These are phyloP conservation scores for Microctenopoma stevenorrisi DNA, from an alignment of 2,797 vertebrate species.

Conservation along the genomic window DNA sequence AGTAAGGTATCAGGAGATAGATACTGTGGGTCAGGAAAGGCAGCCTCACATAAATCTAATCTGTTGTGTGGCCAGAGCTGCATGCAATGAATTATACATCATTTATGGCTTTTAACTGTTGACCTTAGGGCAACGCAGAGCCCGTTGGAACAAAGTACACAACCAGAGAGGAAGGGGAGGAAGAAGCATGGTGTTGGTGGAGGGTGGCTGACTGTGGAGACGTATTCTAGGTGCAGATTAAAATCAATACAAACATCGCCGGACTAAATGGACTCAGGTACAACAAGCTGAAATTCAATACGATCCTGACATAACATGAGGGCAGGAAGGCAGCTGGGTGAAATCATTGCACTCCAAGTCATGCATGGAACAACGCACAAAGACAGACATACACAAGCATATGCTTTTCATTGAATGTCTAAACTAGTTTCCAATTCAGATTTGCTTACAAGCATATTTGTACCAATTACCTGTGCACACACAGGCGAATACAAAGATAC, in stretches of 20 bases:
- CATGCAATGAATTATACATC: conserved; percentile 72
- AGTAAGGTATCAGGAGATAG: conserved; percentile 50
- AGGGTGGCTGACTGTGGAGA: conserved; percentile 3
- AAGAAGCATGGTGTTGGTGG: conserved; percentile 7
- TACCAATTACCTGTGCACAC: background rate
- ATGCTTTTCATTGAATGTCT: background rate
- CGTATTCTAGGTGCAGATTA: conserved; percentile 57
- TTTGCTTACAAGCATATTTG: background rate
- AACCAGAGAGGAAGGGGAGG: conserved; percentile 23
- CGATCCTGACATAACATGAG: conserved; percentile 36
- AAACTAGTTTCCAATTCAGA: background rate
- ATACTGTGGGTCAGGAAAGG: conserved; percentile 55
- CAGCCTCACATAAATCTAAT: conserved; percentile 70
- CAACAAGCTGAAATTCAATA: conserved; percentile 48
- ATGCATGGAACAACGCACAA: background rate
- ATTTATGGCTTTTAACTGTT: conserved; percentile 68
- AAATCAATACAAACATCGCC: conserved; percentile 74
- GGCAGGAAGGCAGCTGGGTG: conserved; percentile 2
- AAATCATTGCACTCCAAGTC: conserved; percentile 12
- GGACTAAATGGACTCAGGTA: conserved; percentile 43
- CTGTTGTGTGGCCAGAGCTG: conserved; percentile 45
- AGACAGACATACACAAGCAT: background rate
- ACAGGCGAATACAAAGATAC: background rate
- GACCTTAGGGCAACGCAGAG: conserved; percentile 35
- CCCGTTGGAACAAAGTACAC: conserved; percentile 41